Base-by-base conservation (phyloP, 2,888 invertebrate species). In the Brenthis ino region DNA sequence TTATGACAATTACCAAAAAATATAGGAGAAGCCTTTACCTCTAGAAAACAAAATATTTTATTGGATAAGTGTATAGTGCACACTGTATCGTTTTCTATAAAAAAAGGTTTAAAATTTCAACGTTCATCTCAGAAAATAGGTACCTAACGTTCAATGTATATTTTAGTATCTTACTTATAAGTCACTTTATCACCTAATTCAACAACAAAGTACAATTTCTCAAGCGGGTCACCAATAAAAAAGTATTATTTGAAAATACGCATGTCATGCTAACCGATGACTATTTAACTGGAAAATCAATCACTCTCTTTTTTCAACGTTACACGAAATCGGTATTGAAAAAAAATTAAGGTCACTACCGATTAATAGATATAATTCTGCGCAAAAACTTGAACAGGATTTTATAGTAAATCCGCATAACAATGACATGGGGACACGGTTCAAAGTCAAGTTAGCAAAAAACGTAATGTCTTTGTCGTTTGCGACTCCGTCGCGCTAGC, bases 341-440 rank as follows among this genome's bases (percentile, higher is more conserved):
- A 74, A 74, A 74, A 77, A 78, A 74, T 72, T 79, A 80, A 81
- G 78, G 79, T 80, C 77, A 73, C 56, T 61, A 57, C 55, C 67
- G 73, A 72, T 74, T 67, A 58, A 70, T 67, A 67, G 64, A 70
- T 70, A 67, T 69, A 57, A 64, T 47, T 57, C 20, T 58, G 71
- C 64, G 70, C 72, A 77, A 83, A 87, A 86, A 85, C 75, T 67
- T 77, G 76, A 90, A 86, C 87, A 87, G 85, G 88, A 87, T 87
- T 83, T 75, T 81, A 79, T 79, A 79, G 80, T 79, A 80, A 84
- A 85, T 86, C 82, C 76, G 80, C 77, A 84, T 84, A 80, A 77
- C 80, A 84, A 81, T 83, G 80, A 85, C 83, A 83, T 85, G 82
- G 82, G 81, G 81, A 80, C 77, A 78, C 77, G 77, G 78, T 78